Evolutionary conservation across 2,888 invertebrate species (phyloP).

Genomic region (Coenonympha arcania): DNA sequence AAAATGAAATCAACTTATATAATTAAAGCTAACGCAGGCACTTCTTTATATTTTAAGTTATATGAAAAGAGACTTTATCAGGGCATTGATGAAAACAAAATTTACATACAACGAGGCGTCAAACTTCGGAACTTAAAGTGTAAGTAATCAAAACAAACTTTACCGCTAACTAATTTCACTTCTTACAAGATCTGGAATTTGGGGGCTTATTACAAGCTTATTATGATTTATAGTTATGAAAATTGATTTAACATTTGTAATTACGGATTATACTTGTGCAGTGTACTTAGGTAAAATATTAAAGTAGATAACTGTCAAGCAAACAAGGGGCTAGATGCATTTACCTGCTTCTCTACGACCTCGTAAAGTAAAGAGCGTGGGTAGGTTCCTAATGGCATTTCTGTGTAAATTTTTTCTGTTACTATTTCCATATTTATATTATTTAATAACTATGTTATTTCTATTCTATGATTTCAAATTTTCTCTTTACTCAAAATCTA

Average conservation of each 20-base stretch:
- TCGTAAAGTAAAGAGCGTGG: too few relatives aligned
- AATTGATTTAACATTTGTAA: background rate
- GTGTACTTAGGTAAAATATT: too few relatives aligned
- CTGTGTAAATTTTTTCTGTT: too few relatives aligned
- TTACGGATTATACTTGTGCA: too few relatives aligned
- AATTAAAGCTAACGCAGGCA: background rate
- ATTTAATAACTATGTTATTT: too few relatives aligned
- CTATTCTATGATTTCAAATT: too few relatives aligned
- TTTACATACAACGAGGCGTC: background rate
- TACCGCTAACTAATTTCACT: constrained; percentile 24
- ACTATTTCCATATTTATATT: too few relatives aligned
- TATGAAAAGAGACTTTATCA: background rate
- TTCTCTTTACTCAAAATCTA: too few relatives aligned
- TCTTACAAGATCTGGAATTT: constrained; percentile 3
- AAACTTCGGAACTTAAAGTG: constrained; percentile 10
- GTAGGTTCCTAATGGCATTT: too few relatives aligned
- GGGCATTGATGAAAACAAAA: background rate
- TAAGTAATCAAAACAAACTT: constrained; percentile 27
- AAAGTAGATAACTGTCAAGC: too few relatives aligned
- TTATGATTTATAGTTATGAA: constrained; percentile 6
- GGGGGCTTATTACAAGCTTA: background rate
- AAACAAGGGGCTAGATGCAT: background rate
- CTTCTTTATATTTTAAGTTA: background rate
- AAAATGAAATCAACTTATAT: too few relatives aligned
- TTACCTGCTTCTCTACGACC: too few relatives aligned